Evolutionary conservation across 2,797 vertebrate genomes (phyloP).

Genomic region (Capromys pilorides): DNA sequence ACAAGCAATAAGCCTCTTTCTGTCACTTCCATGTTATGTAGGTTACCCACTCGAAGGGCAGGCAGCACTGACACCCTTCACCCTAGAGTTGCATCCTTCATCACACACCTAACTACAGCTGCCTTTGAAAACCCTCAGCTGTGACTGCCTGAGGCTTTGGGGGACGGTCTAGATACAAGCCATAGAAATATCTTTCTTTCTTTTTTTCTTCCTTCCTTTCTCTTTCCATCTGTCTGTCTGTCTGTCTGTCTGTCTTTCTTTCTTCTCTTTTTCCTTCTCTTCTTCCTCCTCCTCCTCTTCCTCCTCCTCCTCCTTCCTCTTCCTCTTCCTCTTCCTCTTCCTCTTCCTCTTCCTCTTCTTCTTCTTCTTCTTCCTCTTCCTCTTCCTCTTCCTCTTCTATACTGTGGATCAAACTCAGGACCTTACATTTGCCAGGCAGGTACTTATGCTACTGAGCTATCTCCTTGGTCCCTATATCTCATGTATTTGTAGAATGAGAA

Average conservation of each 20-base stretch:
- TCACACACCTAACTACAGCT: not conserved
- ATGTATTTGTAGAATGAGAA: not conserved
- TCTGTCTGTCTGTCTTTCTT: rapidly evolving
- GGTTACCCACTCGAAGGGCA: not conserved
- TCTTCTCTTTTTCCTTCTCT: rapidly evolving
- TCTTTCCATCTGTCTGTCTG: too few species aligned
- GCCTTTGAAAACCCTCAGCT: not conserved
- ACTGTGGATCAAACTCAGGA: too few species aligned
- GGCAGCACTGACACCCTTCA: not conserved
- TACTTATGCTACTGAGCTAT: too few species aligned
- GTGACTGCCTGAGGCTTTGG: not conserved
- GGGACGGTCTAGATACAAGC: not conserved
- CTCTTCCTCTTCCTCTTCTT: too few species aligned
- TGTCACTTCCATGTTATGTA: not conserved
- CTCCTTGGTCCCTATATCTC: too few species aligned
- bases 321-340: too few species aligned
- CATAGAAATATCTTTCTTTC: not conserved
- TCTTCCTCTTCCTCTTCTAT: too few species aligned
- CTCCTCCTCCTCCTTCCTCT: too few species aligned
- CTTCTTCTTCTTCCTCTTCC: too few species aligned
- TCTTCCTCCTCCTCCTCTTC: too few species aligned
- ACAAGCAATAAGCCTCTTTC: not conserved
- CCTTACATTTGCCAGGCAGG: too few species aligned
- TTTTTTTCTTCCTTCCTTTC: too few species aligned
- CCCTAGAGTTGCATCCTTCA: not conserved